Conservation (phyloP, 2,113 vertebrate genomes). For the Dicrurus megarhynchus region DNA sequence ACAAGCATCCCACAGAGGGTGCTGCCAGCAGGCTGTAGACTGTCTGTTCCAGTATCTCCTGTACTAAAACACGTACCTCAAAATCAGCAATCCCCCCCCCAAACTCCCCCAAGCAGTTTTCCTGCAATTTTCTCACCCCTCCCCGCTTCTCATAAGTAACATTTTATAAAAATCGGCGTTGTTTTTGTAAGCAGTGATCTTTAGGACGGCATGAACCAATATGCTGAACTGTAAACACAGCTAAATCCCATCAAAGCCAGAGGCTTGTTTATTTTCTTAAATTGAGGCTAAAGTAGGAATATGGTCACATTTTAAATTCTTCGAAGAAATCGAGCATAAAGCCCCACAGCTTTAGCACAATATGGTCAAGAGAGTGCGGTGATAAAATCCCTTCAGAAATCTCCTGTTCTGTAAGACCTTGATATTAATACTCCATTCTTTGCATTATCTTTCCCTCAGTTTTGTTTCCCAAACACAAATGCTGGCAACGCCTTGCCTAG, state of each 20-base stretch:
- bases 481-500: background rate
- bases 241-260: background rate
- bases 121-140: background rate
- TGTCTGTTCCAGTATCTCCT: background rate
- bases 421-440: background rate
- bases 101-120: background rate
- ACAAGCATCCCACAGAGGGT: background rate
- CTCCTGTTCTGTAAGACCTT: background rate
- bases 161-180: background rate
- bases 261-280: background rate
- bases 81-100: rapidly evolving
- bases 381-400: background rate
- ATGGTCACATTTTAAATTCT: background rate
- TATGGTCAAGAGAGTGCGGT: background rate
- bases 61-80: background rate
- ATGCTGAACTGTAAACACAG: background rate
- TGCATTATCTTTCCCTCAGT: background rate
- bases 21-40: background rate
- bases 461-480: background rate
- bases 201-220: background rate
- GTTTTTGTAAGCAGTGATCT: background rate
- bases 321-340: background rate
- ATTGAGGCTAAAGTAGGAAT: background rate
- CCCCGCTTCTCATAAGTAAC: background rate
- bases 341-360: background rate